Conservation (phyloP, 2,113 vertebrate species). For the Crypturellus undulatus region DNA sequence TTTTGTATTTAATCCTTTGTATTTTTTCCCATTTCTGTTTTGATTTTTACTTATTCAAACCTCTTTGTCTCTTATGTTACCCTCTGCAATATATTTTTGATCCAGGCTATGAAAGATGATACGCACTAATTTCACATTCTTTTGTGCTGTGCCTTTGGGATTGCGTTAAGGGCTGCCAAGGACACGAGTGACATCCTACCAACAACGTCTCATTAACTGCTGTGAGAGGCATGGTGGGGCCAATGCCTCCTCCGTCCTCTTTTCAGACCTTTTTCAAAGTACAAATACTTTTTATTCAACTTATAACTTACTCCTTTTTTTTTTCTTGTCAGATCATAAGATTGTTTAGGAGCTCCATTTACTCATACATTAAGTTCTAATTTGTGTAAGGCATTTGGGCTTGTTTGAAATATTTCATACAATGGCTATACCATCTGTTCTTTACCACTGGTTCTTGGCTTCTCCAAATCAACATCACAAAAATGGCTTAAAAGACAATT, state of each 20-base stretch:
- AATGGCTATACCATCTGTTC: neutral
- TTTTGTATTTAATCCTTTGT: neutral
- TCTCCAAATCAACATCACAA: neutral
- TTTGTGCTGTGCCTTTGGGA: neutral
- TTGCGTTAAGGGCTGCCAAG: neutral
- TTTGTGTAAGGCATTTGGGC: neutral
- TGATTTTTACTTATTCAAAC: neutral
- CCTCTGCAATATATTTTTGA: neutral
- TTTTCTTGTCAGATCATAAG: neutral
- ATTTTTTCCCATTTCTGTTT: neutral
- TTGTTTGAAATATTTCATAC: neutral
- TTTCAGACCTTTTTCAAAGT: neutral
- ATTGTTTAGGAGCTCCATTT: neutral
- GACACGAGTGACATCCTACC: neutral
- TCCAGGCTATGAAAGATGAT: neutral
- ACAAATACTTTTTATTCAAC: neutral
- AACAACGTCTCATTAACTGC: neutral
- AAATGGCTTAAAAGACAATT: neutral
- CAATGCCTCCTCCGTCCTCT: neutral
- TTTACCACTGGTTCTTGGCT: neutral
- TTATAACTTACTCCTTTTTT: neutral
- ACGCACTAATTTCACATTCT: neutral
- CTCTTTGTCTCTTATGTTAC: neutral
- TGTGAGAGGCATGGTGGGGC: neutral
- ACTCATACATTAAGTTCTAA: neutral